A percentile compares a stretch with the other conserved stretches of the same genome.
phyloP scores from a whole-genome alignment of 2,113 vertebrate species.

The Varanus komodoensis region DNA sequence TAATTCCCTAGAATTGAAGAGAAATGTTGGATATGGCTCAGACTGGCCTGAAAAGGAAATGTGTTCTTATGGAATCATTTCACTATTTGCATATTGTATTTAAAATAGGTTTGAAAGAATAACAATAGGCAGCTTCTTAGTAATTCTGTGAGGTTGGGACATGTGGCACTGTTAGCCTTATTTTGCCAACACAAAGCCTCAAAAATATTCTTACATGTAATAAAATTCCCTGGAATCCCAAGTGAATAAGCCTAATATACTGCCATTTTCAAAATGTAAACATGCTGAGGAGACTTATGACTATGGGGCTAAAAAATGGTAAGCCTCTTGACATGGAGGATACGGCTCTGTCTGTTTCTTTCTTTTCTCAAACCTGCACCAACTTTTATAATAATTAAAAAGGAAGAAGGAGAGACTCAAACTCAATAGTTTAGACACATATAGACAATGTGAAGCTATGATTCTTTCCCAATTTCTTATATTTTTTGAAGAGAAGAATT shows the following conservation, averaged over 20 bases:
- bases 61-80: not conserved
- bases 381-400: slow-evolving; percentile 54
- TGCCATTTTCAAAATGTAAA: not conserved
- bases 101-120: not conserved
- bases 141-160: not conserved
- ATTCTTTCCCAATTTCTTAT: slow-evolving; percentile 38
- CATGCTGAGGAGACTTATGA: not conserved
- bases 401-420: slow-evolving; percentile 44
- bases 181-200: not conserved
- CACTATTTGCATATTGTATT: not conserved
- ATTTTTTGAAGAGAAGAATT: slow-evolving; percentile 48
- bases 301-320: not conserved
- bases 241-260: not conserved
- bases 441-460: slow-evolving; percentile 45
- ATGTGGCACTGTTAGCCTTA: not conserved
- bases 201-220: slow-evolving; percentile 1
- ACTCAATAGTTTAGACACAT: slow-evolving; percentile 35
- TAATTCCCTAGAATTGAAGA: not conserved
- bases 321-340: not conserved
- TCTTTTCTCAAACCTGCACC: not conserved
- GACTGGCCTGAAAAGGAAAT: not conserved
- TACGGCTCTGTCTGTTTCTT: not conserved
- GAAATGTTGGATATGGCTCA: not conserved
- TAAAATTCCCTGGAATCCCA: slow-evolving; percentile 32
- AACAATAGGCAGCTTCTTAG: not conserved